Base-by-base conservation (phyloP, 2,888 invertebrate species). In the Polydrusus tereticollis region DNA sequence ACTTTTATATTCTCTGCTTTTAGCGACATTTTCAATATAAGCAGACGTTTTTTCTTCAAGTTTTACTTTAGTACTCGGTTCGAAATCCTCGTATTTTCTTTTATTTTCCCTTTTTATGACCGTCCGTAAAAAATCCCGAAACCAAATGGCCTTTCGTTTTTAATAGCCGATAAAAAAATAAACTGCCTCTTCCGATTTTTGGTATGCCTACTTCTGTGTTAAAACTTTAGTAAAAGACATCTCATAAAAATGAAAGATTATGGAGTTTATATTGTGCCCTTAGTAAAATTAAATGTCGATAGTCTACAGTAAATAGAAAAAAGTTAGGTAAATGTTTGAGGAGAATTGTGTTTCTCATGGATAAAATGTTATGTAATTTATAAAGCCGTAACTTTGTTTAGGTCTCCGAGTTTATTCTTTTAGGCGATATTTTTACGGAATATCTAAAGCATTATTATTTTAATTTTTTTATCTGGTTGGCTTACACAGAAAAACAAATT, bases 81-180 rank as follows among this genome's bases (percentile, higher is more conserved):
- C 29, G 52, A 55, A 55, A 29, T 55, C 29, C 29, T 55, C 8
- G 16, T 55, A 18, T 55, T 55, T 29, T 16, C 52, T 55, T 55
- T 55, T 55, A 55, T 29, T 29, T 18, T n/a, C 29, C 29, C 29
- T 55, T 29, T 55, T 55, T 18, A 18, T 2, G 29, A 8, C 52
- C 6, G 16, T 18, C 29, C 29, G 29, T 55, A 55, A 55, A 55
- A 55, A 47, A 14, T 55, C 18, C 52, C 1, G 29, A 26, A 16
- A 55, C 52, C 23, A 18, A 55, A 55, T 55, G 10, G 52, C 29
- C 10, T 55, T 55, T 29, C 52, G 29, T 55, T 55, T 52, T 55
- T 55, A 55, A 55, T 18, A 18, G 29, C 12, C 20, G 1, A 29
- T 55, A 55, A 18, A 29, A 26, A 55, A 16, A 55, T 50, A 50